Evolutionary conservation across 2,113 vertebrate species (phyloP), one percentile per base, ranked within the genome.

Genomic region (Alligator mississippiensis): DNA sequence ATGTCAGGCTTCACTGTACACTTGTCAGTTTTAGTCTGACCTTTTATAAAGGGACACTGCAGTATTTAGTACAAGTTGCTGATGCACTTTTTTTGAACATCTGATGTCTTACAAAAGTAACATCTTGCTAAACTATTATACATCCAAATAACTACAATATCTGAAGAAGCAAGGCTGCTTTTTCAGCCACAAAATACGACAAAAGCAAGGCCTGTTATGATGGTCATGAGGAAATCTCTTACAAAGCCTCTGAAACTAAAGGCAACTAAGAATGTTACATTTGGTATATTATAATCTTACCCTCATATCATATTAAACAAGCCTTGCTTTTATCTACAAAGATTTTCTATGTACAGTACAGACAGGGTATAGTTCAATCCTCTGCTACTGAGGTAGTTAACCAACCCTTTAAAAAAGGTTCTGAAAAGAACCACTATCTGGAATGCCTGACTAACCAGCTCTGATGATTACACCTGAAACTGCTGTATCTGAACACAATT

Each of bases 371-470:
- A 99, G 99, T 99, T 99, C 98, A 99, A 98, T 99, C 99, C 99
- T 99, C 99, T 99, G 98, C 98, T 98, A 98, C 98, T 98, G 99
- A 99, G 99, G 99, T 99, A 99, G 99, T 98, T 98, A 98, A 98
- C 98, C 97, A 98, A 98, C 98, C 98, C 98, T 99, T 99, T 99
- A 99, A 99, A 99, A 99, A 99, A 98, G 99, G 99, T 99, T 99
- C 99, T 99, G 98, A 99, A 99, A 99, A 99, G 99, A 99, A 99
- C 99, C 99, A 99, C 99, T 99, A 99, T 99, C 99, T 99, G 99
- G 99, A 99, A 99, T 99, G 99, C 99, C 99, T 99, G 99, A 99
- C 99, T 99, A 99, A 99, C 99, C 98, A 99, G 99, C 98, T 98
- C 98, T 99, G 99, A 99, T 99, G 99, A 99, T 99, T 99, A 99